phyloP scores from a whole-genome alignment of 2,113 vertebrate species.

The Platysteira castanea region DNA sequence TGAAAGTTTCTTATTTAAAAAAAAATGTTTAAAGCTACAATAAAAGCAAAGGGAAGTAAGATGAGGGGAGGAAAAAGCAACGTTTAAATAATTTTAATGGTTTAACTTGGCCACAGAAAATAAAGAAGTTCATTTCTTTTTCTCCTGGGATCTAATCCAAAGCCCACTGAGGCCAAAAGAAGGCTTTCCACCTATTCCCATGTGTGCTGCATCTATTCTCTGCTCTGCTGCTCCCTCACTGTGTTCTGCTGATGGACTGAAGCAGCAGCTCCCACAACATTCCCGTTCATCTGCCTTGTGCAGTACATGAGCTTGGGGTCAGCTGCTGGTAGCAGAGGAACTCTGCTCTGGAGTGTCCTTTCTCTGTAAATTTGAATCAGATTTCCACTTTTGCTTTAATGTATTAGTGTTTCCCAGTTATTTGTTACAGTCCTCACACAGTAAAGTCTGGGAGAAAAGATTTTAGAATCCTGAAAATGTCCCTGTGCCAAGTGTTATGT shows the following conservation, averaged over 20 bases:
- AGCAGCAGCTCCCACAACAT: background rate
- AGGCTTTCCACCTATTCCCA: conserved; percentile 17
- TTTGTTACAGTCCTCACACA: background rate
- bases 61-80: background rate
- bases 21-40: conserved; percentile 24
- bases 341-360: background rate
- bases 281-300: background rate
- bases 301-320: background rate
- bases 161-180: conserved; percentile 5
- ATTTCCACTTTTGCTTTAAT: background rate
- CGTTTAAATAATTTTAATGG: background rate
- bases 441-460: background rate
- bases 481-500: too few species aligned
- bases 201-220: background rate
- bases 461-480: background rate
- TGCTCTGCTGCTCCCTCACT: background rate
- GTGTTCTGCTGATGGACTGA: background rate
- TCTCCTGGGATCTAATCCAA: conserved; percentile 27
- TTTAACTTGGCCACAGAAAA: conserved; percentile 36
- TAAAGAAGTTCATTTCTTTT: background rate
- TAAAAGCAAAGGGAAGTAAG: conserved; percentile 31
- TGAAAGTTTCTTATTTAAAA: conserved; percentile 1
- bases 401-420: background rate
- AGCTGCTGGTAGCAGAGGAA: background rate
- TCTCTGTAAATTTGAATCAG: background rate